Conservation (phyloP, 2,888 invertebrate genomes). For the Ormyrus rosae region DNA sequence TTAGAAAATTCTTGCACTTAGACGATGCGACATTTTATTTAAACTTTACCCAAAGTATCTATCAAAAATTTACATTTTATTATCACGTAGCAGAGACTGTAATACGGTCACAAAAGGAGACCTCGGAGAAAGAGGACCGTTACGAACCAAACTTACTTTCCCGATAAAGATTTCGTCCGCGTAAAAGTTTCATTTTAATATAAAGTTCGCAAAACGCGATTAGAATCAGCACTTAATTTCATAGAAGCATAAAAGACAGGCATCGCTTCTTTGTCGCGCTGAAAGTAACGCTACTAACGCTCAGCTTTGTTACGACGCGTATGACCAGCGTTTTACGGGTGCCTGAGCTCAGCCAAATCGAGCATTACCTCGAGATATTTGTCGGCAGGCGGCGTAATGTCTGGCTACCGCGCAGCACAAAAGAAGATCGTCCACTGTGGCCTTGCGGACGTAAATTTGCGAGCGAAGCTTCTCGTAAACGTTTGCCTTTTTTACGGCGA, state of each 20-base stretch:
- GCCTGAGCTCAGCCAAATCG: conserved; percentile 18
- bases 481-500: conserved; percentile 38
- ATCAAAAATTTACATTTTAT: too few relatives aligned
- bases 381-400: conserved; percentile 5
- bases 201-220: conserved; percentile 4
- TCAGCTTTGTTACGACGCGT: conserved; percentile 13
- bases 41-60: too few relatives aligned
- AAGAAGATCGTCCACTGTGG: conserved; percentile 10
- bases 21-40: too few relatives aligned
- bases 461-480: conserved; percentile 33
- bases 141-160: too few relatives aligned
- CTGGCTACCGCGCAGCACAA: conserved; percentile 2
- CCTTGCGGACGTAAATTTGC: conserved; percentile 18
- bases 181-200: conserved; percentile 5
- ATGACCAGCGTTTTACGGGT: conserved; percentile 22
- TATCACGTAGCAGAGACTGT: too few relatives aligned
- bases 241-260: conserved; percentile 7
- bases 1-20: too few relatives aligned
- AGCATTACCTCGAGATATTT: conserved; percentile 20
- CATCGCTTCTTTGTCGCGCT: conserved; percentile 8
- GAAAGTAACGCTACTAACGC: conserved; percentile 13
- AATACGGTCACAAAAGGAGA: too few relatives aligned
- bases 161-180: background rate
- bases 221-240: conserved; percentile 17
- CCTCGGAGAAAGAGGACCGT: too few relatives aligned